Conservation (phyloP, 2,888 invertebrate genomes). For the Eretmocerus hayati region DNA sequence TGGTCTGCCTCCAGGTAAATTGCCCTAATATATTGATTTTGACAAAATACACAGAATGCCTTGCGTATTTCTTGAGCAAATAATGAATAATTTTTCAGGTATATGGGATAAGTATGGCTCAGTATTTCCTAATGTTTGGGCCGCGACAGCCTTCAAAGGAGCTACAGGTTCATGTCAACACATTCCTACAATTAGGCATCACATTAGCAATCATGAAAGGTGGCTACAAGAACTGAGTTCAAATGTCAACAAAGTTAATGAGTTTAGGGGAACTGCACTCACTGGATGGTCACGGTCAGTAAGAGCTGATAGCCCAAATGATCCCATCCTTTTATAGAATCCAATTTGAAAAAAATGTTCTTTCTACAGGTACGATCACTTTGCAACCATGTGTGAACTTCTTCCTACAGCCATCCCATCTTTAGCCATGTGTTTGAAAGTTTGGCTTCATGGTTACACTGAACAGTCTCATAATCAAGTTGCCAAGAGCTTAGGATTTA, state of each 20-base stretch:
- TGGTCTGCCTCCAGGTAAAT: constrained; percentile 43
- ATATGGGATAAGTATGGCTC: constrained; percentile 61
- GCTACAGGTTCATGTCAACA: constrained; percentile 71
- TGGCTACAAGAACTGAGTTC: constrained; percentile 58
- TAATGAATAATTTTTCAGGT: constrained; percentile 28
- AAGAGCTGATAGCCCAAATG: background rate
- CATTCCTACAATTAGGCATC: constrained; percentile 61
- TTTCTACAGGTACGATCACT: constrained; percentile 61
- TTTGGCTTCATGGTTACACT: constrained; percentile 50
- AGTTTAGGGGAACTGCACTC: constrained; percentile 59
- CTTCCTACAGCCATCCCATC: constrained; percentile 60
- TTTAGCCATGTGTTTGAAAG: constrained; percentile 55
- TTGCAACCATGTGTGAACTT: constrained; percentile 64
- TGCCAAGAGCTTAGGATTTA: constrained; percentile 46
- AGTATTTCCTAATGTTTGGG: constrained; percentile 68
- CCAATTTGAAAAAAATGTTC: background rate
- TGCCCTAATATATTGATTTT: too few species aligned
- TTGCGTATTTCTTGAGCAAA: constrained; percentile 2
- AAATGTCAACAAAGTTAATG: constrained; percentile 49
- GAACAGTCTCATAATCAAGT: constrained; percentile 46
- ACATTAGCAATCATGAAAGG: constrained; percentile 68
- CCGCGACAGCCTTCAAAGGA: constrained; percentile 79
- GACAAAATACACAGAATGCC: too few species aligned
- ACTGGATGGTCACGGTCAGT: constrained; percentile 68
- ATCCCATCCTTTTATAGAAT: too few species aligned